Conservation (phyloP, 2,113 vertebrate genomes). For the Epinephelus moara region DNA sequence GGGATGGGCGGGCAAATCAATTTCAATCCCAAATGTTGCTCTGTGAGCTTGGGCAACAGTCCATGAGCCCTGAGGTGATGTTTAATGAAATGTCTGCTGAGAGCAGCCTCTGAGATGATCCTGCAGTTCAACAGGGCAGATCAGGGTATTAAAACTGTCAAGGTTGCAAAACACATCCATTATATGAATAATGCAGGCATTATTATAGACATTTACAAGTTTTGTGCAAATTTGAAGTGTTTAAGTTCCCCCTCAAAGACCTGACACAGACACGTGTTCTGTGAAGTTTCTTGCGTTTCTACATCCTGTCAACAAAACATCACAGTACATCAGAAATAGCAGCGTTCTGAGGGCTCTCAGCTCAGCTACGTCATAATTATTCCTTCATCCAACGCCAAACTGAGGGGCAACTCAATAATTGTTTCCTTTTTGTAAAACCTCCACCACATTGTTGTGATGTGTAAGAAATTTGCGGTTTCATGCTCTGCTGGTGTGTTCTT, state of each 20-base stretch:
- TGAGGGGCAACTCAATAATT: slow-evolving; percentile 5
- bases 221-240: background rate
- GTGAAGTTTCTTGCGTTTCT: slow-evolving; percentile 10
- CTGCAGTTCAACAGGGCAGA: background rate
- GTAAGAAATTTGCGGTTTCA: slow-evolving; percentile 25
- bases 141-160: background rate
- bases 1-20: slow-evolving; percentile 24
- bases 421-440: slow-evolving; percentile 39
- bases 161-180: background rate
- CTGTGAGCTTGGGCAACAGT: slow-evolving; percentile 23
- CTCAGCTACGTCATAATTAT: slow-evolving; percentile 1
- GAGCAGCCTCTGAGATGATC: slow-evolving; percentile 2
- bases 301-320: slow-evolving; percentile 6
- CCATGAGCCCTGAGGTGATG: slow-evolving; percentile 23
- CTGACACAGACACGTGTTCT: background rate
- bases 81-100: slow-evolving; percentile 48
- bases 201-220: background rate
- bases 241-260: background rate
- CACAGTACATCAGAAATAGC: slow-evolving; percentile 10
- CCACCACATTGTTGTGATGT: slow-evolving; percentile 34
- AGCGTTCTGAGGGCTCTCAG: background rate
- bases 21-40: slow-evolving; percentile 13
- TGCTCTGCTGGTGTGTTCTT: slow-evolving; percentile 10
- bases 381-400: slow-evolving; percentile 20
- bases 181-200: background rate